Base-by-base conservation (phyloP, 2,888 invertebrate species). In the Volucella inanis region DNA sequence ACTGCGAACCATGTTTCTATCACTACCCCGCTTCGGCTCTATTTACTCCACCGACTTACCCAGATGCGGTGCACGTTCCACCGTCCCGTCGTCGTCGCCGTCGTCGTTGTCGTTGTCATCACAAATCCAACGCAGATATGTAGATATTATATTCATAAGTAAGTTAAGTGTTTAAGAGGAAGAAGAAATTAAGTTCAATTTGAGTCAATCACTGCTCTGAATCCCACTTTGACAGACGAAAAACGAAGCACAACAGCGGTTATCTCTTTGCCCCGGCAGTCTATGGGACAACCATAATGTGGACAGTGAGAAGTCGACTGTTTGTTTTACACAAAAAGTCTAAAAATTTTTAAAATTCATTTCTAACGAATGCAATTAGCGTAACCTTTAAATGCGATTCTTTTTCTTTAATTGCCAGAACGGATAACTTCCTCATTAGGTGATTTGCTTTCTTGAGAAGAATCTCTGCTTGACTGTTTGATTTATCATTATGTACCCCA, bases 171-270 rank as follows among this genome's bases (percentile, higher is more conserved):
- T 88, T 88, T 88, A 88, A 89, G 88, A 89, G 89, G 89, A 89
- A 89, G 89, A 89, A 88, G 88, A 88, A 89, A 89, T 89, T 89
- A 89, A 89, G 89, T 88, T 87, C 89, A 89, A 89, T 89, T 89
- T 89, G 89, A 88, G 88, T 88, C 89, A 89, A 89, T 89, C 89
- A 89, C 89, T 87, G 89, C 87, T 68, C 81, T 81, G 81, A 85
- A 67, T 77, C 85, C 87, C 87, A 87, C 88, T 88, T 88, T 87
- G 83, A 87, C 78, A 78, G 67, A 71, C 81, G 55, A 75, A 80
- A 74, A 50, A 62, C 52, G 70, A 52, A 76, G 49, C 59, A 72
- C 12, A 70, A 72, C 43, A 52, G 39, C 41, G 22, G 54, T 41
- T 49, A 11, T 1, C 65, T 22, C 11, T 41, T 15, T 65, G 41